Evolutionary conservation across 2,113 vertebrate species (phyloP), one percentile per base, ranked within the genome.

Genomic region (Syngnathoides biaculeatus): DNA sequence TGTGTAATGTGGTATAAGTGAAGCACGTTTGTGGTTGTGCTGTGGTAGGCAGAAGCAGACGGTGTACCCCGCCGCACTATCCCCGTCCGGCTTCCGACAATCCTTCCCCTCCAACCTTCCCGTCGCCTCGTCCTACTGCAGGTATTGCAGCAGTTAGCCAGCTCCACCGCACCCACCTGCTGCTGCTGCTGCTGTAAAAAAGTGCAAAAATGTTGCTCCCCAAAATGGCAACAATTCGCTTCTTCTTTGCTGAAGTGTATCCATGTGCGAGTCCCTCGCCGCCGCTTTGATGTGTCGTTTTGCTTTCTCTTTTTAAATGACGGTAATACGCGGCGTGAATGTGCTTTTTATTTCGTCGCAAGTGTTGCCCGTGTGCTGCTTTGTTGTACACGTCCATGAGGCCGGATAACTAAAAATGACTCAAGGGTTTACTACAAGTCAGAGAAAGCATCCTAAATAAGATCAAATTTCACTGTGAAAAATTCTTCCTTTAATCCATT

Each of bases 11-110:
- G 69, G 30, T 7, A 68, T 58, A 53, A 79, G 66, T 71, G 22
- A 78, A 71, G 67, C 78, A 6, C 20, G 2, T 83, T 79, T 77
- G 74, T 75, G 72, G n/a, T 86, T 50, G 85, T 78, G 82, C 82
- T 61, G 74, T 81, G 88, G 90, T 94, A 98, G 97, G 97, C 95
- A 96, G 92, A 94, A 94, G 91, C 96, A 96, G 93, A 93, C 96
- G 89, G 94, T 98, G 91, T 99, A 98, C 92, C 94, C 96, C 20
- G 64, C 30, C 20, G 62, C 26, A 87, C 91, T 98, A 89, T 92
- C 95, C 88, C 94, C 96, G 90, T 98, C 96, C 92, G 96, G 96
- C 94, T 98, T 96, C 95, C 96, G 96, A 87, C 97, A 95, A 92
- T 82, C 96, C 86, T 98, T 94, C 85, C 90, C 94, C 64, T 93